Conservation (phyloP, 2,888 invertebrate genomes). For the Yponomeuta sedellus region DNA sequence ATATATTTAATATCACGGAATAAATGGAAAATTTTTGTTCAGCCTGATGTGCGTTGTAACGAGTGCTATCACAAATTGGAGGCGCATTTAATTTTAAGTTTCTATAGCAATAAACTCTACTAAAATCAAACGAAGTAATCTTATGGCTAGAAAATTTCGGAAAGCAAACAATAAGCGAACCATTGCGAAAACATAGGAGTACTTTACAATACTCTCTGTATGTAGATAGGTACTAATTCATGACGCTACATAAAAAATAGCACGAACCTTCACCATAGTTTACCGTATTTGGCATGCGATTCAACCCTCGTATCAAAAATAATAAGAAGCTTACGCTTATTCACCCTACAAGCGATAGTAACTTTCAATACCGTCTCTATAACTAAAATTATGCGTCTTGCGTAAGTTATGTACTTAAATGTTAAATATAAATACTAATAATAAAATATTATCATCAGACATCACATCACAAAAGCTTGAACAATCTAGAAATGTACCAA, state of each 20-base stretch:
- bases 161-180: conserved; percentile 64
- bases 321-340: conserved; percentile 19
- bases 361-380: conserved; percentile 7
- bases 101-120: conserved; percentile 35
- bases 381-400: conserved; percentile 19
- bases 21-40: not conserved
- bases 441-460: conserved; percentile 49
- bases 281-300: conserved; percentile 58
- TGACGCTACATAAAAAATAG: conserved; percentile 40
- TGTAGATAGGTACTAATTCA: conserved; percentile 1
- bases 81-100: conserved; percentile 5
- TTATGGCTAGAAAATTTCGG: conserved; percentile 51
- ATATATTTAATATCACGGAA: not conserved
- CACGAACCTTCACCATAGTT: conserved; percentile 62
- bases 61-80: conserved; percentile 4
- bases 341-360: conserved; percentile 39
- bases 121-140: conserved; percentile 54
- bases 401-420: conserved; percentile 30
- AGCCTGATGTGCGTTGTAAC: not conserved
- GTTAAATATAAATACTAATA: conserved; percentile 36
- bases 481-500: conserved; percentile 64
- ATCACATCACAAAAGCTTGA: conserved; percentile 74
- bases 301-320: conserved; percentile 37
- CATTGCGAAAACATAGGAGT: conserved; percentile 48
- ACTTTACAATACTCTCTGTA: conserved; percentile 29